phyloP scores from a whole-genome alignment of 2,888 invertebrate genomes.

The Sinelater perroti region DNA sequence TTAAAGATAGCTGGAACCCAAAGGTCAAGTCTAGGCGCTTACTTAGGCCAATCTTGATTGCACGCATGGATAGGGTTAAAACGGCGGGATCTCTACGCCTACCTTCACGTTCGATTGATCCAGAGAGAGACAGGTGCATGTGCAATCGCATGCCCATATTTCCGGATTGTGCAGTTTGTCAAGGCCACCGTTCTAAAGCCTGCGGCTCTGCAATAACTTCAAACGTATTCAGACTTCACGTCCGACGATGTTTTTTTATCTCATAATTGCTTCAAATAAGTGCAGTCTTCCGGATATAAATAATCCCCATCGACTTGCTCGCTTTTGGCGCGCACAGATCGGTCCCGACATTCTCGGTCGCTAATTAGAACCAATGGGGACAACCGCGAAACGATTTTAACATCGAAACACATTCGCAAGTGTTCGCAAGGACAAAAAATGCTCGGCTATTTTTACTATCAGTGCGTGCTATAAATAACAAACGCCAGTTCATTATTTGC shows the following conservation, averaged over 20 bases:
- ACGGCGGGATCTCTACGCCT: not conserved
- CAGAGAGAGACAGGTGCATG: slow-evolving; percentile 27
- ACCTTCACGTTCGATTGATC: slow-evolving; percentile 20
- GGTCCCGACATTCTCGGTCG: too few relatives aligned
- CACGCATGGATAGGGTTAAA: slow-evolving; percentile 36
- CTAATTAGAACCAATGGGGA: slow-evolving; percentile 4
- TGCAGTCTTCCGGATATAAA: slow-evolving; percentile 28
- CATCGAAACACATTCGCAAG: not conserved
- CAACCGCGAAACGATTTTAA: not conserved
- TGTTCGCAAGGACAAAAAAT: not conserved
- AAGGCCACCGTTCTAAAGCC: slow-evolving; percentile 57
- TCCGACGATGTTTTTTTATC: slow-evolving; percentile 21
- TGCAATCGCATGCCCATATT: slow-evolving; percentile 39
- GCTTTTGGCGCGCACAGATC: too few relatives aligned
- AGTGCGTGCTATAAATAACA: too few relatives aligned
- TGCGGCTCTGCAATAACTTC: slow-evolving; percentile 48
- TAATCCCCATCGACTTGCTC: slow-evolving; percentile 17
- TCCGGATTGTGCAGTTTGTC: slow-evolving; percentile 55
- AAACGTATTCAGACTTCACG: slow-evolving; percentile 20
- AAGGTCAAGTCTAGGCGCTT: slow-evolving; percentile 46
- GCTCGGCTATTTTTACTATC: too few relatives aligned
- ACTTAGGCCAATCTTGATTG: slow-evolving; percentile 45
- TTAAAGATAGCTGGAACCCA: slow-evolving; percentile 47
- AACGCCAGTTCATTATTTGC: too few relatives aligned
- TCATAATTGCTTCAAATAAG: slow-evolving; percentile 23